Evolutionary conservation across 2,797 vertebrate species (phyloP), one percentile per base, ranked within the genome.

Genomic region (Prunella strophiata): DNA sequence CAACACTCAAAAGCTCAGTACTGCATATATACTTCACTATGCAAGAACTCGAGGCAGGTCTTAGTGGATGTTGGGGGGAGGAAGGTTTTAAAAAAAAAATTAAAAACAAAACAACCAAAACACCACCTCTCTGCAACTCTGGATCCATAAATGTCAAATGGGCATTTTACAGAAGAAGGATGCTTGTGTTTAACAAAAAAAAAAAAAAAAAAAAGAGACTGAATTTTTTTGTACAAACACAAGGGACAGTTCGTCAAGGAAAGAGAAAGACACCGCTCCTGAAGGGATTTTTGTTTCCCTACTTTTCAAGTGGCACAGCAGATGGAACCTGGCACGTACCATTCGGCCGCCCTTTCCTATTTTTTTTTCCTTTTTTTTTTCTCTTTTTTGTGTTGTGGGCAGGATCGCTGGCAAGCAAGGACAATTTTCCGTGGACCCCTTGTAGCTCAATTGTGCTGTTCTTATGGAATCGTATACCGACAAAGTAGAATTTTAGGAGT

Each of bases 381-480:
- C 61, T 78, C 29, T 88, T 89, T 90, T 96, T 92, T 85, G 70
- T 90, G 85, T 92, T 96, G 89, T 94, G 83, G 86, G 91, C 93
- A 72, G 86, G 87, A 91, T 92, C 86, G 61, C 78, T 94, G 91
- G 90, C 94, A 95, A 93, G 48, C 89, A 92, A 91, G 93, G 88
- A 95, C 94, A 86, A 83, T 95, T 96, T 88, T 91, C 98, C 97
- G 98, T 98, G 98, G 98, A 98, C 98, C 96, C 95, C 98, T 98
- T 98, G 98, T 98, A n/a, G 98, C 98, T 98, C n/a, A 87, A 98
- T 98, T 98, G 98, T 98, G 98, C 98, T 98, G 98, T 98, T 98
- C 98, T 99, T 98, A 98, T 98, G 98, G 98, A 98, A 98, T 98
- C 98, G 98, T 98, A 98, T 98, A 98, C 98, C 98, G 98, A 98